Evolutionary conservation across 2,888 invertebrate genomes (phyloP), one percentile per base, ranked within the genome.

Genomic region (Salpingus planirostris): DNA sequence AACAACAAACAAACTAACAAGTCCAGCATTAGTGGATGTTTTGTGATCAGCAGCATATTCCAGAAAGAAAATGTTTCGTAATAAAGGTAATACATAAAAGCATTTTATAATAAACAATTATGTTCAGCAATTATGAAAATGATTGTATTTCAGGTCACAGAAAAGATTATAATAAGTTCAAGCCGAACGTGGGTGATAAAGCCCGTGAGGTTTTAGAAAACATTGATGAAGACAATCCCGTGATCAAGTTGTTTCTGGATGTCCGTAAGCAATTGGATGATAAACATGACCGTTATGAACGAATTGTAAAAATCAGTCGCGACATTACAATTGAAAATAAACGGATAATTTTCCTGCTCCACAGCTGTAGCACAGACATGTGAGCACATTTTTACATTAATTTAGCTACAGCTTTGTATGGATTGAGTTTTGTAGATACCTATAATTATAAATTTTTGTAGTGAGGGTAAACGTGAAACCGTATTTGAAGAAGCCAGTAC

Each of bases 311-410:
- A 64, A 59, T 82, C 0, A 77, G 83, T 40, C 70, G 90, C 13
- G 91, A 90, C 55, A 75, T 90, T 11, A 90, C 89, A 0, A 88
- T 90, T 44, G 89, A 91, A 55, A 88, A 90, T 62, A 93, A 93
- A 58, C 68, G 90, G 37, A 80, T 87, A 3, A 93, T 92, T 46
- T 92, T 90, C 59, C 63, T 86, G 7, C 64, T 93, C 11, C 92
- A 92, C 59, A 80, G 84, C 15, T 69, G 80, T 29, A 73, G 76
- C 26, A 58, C 56, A 12, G 62, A 64, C 38, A 47, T 61, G 62
- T 62, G 54, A 52, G 54, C 47, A 27, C 29, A n/a, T 10, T n/a
- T n/a, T 15, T 22, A 11, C 6, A 24, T 7, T 21, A 13, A 8
- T 11, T 24, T 7, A 21, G n/a, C n/a, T 5, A n/a, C n/a, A 11